Conservation (phyloP, 2,888 invertebrate genomes). For the Andrena marginata region DNA sequence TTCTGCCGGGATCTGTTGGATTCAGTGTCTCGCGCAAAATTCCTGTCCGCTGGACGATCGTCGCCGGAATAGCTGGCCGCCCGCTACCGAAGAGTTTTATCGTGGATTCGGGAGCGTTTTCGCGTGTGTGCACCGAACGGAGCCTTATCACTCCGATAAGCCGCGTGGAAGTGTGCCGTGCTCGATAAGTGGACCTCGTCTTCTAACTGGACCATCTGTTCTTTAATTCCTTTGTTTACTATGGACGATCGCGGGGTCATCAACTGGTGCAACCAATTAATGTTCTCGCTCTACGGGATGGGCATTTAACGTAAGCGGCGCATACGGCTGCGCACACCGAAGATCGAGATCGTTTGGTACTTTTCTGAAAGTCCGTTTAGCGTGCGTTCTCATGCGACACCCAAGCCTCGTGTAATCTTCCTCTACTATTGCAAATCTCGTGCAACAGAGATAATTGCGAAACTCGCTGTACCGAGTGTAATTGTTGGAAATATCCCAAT, state of each 20-base stretch:
- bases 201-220: neutral
- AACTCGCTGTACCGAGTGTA: neutral
- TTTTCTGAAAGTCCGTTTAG: no score
- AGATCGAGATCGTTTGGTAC: neutral
- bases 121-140: conserved; percentile 9
- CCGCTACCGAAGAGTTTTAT: conserved; percentile 4
- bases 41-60: neutral
- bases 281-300: neutral
- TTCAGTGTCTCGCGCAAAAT: conserved; percentile 4
- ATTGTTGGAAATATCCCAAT: neutral
- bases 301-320: neutral
- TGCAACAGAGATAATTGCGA: conserved; percentile 15
- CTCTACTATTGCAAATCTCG: neutral
- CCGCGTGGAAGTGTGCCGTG: conserved; percentile 10
- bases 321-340: neutral
- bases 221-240: conserved; percentile 31
- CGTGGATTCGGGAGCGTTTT: conserved; percentile 22
- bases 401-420: neutral
- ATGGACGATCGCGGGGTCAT: neutral
- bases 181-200: conserved; percentile 21
- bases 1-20: conserved; percentile 5
- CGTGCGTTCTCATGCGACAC: no score
- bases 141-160: conserved; percentile 41
- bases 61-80: neutral
- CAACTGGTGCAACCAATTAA: neutral